Evolutionary conservation across 2,113 vertebrate genomes (phyloP), one percentile per base, ranked within the genome.

Genomic region (Reinhardtius hippoglossoides): DNA sequence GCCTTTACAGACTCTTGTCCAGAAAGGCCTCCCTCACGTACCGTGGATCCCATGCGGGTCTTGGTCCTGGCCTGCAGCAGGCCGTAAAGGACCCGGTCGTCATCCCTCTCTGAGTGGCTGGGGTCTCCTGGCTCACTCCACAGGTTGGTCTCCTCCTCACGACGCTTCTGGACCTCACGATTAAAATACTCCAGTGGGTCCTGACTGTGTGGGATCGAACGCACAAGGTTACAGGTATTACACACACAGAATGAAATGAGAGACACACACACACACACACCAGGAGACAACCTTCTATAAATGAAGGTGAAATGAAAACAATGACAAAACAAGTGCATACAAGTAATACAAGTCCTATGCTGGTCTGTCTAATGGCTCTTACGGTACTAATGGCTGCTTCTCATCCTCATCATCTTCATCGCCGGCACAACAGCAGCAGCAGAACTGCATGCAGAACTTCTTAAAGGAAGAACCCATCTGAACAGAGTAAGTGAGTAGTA

Each of bases 141-240:
- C 68, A 96, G 84, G 77, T 96, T 96, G 13, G 93, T 91, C 81
- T 95, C 95, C 77, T 96, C 95, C 7, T 95, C 95, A 1, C 94
- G 89, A 13, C 94, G 88, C 63, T 94, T 94, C 86, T 96, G 94
- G 26, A 94, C 95, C 46, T 96, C 93, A 2, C 93, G 95, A 37
- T 93, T 94, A 70, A 96, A 95, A 77, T 95, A 96, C 71, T 94
- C 92, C 85, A 96, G 67, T 0, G 95, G 95, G 57, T 96, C 95
- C 44, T 91, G 85, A 76, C 91, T 94, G 63, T 1, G 52, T 15
- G 6, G 27, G 54, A 9, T 4, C 54, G 24, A 5, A 5, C 26
- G 84, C 6, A 26, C 55, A 4, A 5, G 16, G 10, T 3, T 6
- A 74, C 5, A 58, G 31, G 15, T 42, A 69, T 3, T 5, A 67